Evolutionary conservation across 2,797 vertebrate genomes (phyloP), one percentile per base, ranked within the genome.

Genomic region (Moxostoma hubbsi): DNA sequence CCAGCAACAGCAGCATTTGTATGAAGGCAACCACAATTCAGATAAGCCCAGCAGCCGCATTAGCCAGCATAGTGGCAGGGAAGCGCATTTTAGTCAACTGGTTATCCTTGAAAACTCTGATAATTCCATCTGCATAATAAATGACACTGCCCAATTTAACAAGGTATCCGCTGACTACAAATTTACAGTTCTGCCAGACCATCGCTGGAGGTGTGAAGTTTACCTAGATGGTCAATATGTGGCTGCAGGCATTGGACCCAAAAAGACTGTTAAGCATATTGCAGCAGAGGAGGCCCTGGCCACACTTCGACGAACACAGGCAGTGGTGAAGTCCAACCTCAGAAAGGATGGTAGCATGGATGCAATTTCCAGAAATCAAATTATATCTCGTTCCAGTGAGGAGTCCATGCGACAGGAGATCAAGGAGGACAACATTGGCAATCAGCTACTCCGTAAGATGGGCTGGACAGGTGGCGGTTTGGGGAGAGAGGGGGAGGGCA

Each of bases 371-470:
- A 93, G 98, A 77, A 96, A 96, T 62, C 96, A 97, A 92, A 99
- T 99, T 77, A 91, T 93, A 50, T 95, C 93, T 36, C 95, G 94
- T 13, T 96, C 94, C 0, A 93, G 92, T 0, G 94, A 95, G 65
- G 96, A 97, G 75, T 93, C 94, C 50, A 92, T 91, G 63, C 94
- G 89, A 78, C 96, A 98, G 83, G 94, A 98, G 89, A 99, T 99
- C 77, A 97, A 95, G 81, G 97, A 99, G 83, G 98, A 99, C 88
- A 99, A 99, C 89, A 98, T 98, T 0, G 98, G 98, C 66, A 99
- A 99, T 85, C 97, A 97, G 87, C 95, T 99, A 76, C 93, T 99
- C 45, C 94, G 98, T 71, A 99, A 99, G 90, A 99, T 99, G 98
- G 98, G 97, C 67, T 99, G 98, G 98, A 98, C 94, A 1, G 98